Conservation (phyloP, 2,888 invertebrate genomes). For the Andrena fulva region DNA sequence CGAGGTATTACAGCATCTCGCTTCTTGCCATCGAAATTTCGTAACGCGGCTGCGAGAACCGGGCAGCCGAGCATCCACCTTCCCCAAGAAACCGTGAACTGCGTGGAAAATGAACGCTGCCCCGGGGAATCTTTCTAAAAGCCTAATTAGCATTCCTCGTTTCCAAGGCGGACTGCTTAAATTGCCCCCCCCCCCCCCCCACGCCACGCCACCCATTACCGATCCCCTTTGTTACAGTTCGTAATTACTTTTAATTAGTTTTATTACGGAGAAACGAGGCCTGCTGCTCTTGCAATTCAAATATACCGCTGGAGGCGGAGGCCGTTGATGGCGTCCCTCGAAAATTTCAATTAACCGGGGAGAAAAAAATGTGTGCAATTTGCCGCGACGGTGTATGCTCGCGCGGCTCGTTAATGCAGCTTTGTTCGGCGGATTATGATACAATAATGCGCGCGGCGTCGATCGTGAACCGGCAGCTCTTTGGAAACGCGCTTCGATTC, state of each 20-base stretch:
- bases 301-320: neutral
- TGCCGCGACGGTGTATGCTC: neutral
- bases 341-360: neutral
- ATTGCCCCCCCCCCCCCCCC: neutral
- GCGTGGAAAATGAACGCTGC: neutral
- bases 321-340: neutral
- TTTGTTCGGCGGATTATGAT: neutral
- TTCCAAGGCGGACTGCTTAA: neutral
- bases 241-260: conserved; percentile 46
- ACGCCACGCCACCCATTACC: neutral
- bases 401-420: neutral
- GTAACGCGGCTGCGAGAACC: neutral
- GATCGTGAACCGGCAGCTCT: too few species aligned
- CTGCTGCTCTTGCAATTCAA: neutral
- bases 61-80: too few species aligned
- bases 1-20: neutral
- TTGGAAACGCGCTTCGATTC: too few species aligned
- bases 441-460: too few species aligned
- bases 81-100: conserved; percentile 10
- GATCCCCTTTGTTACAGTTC: conserved; percentile 32
- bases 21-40: conserved; percentile 33
- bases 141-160: conserved; percentile 31
- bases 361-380: neutral
- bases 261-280: neutral
- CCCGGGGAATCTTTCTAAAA: neutral